Evolutionary conservation across 2,888 invertebrate species (phyloP).

Genomic region (Protophormia terraenovae): DNA sequence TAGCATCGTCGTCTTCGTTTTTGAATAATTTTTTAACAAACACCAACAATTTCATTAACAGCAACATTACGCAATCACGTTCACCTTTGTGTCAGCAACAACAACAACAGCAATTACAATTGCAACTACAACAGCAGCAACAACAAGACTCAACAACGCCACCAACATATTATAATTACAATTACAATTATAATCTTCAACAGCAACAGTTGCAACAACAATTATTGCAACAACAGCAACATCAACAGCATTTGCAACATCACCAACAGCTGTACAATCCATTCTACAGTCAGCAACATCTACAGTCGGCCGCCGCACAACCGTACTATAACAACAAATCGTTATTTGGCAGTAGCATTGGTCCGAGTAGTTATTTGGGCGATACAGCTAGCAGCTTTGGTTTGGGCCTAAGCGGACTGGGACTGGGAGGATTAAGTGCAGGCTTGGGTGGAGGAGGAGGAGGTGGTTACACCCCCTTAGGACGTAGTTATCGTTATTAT

Average conservation of each 20-base stretch:
- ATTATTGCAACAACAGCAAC: constrained; percentile 61
- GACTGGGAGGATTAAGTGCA: constrained; percentile 65
- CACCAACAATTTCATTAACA: constrained; percentile 56
- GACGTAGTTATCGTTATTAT: constrained; percentile 71
- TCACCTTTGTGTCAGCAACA: constrained; percentile 55
- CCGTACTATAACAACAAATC: constrained; percentile 70
- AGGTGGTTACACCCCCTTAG: constrained; percentile 69
- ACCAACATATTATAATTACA: constrained; percentile 67
- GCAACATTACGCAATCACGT: constrained; percentile 61
- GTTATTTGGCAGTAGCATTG: constrained; percentile 64
- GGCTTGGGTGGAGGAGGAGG: constrained; percentile 66
- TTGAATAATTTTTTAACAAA: constrained; percentile 54
- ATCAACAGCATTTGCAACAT: constrained; percentile 70
- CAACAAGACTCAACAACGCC: constrained; percentile 57
- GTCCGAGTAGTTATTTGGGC: constrained; percentile 62
- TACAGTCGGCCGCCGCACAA: constrained; percentile 71
- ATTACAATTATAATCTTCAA: constrained; percentile 68
- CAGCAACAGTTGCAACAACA: constrained; percentile 70
- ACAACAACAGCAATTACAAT: constrained; percentile 54
- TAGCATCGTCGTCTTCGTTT: constrained; percentile 73
- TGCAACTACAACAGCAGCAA: constrained; percentile 61
- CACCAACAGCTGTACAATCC: constrained; percentile 72
- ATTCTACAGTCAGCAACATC: constrained; percentile 74
- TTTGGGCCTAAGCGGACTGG: constrained; percentile 60
- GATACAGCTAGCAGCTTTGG: constrained; percentile 67